phyloP scores from a whole-genome alignment of 2,888 invertebrate species.

The Steinernema scapterisci region DNA sequence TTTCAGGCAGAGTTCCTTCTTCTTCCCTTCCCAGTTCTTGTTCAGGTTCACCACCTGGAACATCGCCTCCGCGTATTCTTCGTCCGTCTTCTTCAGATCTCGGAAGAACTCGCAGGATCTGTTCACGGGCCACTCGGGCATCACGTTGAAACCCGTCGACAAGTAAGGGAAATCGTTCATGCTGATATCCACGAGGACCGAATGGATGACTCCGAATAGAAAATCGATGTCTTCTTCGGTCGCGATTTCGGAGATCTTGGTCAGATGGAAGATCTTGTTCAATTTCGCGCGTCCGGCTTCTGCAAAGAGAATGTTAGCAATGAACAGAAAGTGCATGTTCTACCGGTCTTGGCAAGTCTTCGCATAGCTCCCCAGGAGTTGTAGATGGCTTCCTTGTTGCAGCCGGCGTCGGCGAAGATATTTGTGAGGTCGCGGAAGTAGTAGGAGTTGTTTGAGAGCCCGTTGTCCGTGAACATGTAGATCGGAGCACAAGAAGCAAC shows the following conservation, averaged over 20 bases:
- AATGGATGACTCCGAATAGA: conserved; percentile 37
- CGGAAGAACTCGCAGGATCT: conserved; percentile 53
- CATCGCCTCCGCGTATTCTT: conserved; percentile 4
- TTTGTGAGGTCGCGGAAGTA: conserved; percentile 76
- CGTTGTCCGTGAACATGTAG: conserved; percentile 57
- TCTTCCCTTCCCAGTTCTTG: background rate
- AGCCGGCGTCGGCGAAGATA: conserved; percentile 74
- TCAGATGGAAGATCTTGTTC: conserved; percentile 78
- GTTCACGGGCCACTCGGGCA: conserved; percentile 83
- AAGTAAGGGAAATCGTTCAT: conserved; percentile 97
- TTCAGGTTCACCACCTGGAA: background rate
- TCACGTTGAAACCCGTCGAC: conserved; percentile 76
- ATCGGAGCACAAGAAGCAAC: conserved; percentile 89
- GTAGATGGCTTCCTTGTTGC: conserved; percentile 74
- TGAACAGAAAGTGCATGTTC: conserved; percentile 6
- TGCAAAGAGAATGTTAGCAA: conserved; percentile 49
- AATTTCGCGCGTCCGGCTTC: conserved; percentile 78
- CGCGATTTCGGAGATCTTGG: conserved; percentile 69
- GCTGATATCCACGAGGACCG: conserved; percentile 75
- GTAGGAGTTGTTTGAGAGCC: conserved; percentile 67
- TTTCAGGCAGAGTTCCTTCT: background rate
- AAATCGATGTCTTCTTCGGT: conserved; percentile 42
- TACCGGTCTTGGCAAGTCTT: conserved; percentile 72
- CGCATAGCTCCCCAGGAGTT: conserved; percentile 80
- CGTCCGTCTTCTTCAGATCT: conserved; percentile 51